phyloP scores from a whole-genome alignment of 1,140 invertebrate genomes.

The Holotrichia oblita region DNA sequence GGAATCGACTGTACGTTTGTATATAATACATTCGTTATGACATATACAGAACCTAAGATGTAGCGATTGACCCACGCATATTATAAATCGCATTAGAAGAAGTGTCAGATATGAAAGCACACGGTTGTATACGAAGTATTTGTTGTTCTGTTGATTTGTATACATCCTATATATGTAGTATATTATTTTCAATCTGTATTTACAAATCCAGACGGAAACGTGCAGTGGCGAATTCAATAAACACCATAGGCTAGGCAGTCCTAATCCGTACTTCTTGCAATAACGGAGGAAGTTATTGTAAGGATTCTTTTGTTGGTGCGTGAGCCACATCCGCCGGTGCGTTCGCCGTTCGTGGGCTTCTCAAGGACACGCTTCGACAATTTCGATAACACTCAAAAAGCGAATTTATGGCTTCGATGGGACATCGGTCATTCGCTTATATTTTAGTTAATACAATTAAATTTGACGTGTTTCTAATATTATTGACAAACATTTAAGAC shows the following conservation, averaged over 20 bases:
- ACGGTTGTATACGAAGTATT: too few species aligned
- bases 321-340: conserved; percentile 44
- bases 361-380: conserved; percentile 44
- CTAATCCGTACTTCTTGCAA: conserved; percentile 42
- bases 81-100: too few species aligned
- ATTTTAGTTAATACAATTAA: conserved; percentile 29
- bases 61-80: too few species aligned
- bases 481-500: too few species aligned
- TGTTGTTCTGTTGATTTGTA: too few species aligned
- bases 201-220: background rate
- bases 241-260: conserved; percentile 22
- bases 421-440: conserved; percentile 13
- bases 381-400: conserved; percentile 38
- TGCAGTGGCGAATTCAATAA: conserved; percentile 24
- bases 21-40: too few species aligned
- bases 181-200: conserved; percentile 6
- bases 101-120: too few species aligned
- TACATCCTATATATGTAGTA: background rate
- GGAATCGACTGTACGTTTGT: too few species aligned
- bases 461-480: background rate
- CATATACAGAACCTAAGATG: too few species aligned
- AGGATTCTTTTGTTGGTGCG: conserved; percentile 46
- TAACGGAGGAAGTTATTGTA: conserved; percentile 41
- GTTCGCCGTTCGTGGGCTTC: conserved; percentile 44
- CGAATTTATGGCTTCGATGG: conserved; percentile 24